These are phyloP conservation scores for Loripinus fragilis DNA, from an alignment of 2,888 invertebrate genomes.

Conservation along the genomic window DNA sequence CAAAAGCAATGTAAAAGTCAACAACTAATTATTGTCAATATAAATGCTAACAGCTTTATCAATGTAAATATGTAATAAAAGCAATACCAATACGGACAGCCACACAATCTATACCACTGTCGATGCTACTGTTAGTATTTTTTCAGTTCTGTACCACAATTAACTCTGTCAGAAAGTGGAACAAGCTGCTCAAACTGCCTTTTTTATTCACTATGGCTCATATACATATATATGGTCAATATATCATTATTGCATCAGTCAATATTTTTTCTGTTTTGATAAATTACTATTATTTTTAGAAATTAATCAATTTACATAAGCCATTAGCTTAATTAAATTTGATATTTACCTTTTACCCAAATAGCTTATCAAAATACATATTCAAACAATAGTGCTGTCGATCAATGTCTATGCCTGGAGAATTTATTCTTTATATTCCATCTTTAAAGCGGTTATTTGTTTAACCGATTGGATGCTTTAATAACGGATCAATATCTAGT, in stretches of 20 bases:
- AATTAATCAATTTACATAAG: slow-evolving; percentile 22
- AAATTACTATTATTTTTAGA: slow-evolving; percentile 21
- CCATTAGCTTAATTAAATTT: slow-evolving; percentile 20
- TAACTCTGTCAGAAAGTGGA: too few relatives aligned
- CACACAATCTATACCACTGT: too few relatives aligned
- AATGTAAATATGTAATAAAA: too few relatives aligned
- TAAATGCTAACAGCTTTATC: too few relatives aligned
- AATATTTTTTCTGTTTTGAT: slow-evolving; percentile 12
- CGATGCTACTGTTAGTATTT: too few relatives aligned
- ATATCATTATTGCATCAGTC: neutral
- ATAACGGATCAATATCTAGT: slow-evolving; percentile 2
- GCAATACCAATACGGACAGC: too few relatives aligned
- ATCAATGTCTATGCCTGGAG: slow-evolving; percentile 8
- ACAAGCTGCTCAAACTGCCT: too few relatives aligned
- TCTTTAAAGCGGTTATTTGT: slow-evolving; percentile 21
- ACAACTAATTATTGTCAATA: too few relatives aligned
- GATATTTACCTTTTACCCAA: slow-evolving; percentile 16
- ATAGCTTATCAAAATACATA: slow-evolving; percentile 22
- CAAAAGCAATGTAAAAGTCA: too few relatives aligned
- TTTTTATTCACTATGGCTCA: too few relatives aligned
- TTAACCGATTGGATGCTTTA: slow-evolving; percentile 8
- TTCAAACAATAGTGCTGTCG: slow-evolving; percentile 5
- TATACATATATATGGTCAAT: slow-evolving; percentile 10
- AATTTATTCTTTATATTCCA: slow-evolving; percentile 12
- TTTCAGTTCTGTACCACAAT: too few relatives aligned